Evolutionary conservation across 1,140 invertebrate genomes (phyloP).

Genomic region (Bombyx mandarina): DNA sequence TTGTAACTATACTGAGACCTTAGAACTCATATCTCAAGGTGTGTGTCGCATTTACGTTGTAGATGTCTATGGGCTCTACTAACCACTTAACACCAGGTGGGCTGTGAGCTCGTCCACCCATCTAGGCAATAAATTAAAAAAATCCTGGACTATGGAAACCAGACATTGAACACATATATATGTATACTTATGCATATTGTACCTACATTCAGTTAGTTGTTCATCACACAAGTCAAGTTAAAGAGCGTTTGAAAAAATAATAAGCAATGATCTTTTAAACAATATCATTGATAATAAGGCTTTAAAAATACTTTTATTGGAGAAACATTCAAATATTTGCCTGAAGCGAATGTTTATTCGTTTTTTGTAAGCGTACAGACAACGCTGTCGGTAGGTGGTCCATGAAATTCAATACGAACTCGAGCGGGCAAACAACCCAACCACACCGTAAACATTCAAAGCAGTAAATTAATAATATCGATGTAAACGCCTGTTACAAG

Average conservation of each 20-base stretch:
- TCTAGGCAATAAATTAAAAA: no score
- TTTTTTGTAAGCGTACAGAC: slow-evolving; percentile 11
- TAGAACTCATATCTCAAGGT: no score
- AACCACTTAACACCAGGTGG: no score
- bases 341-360: slow-evolving; percentile 1
- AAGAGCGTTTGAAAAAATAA: background rate
- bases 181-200: no score
- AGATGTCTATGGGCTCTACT: no score
- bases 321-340: background rate
- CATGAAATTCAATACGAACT: slow-evolving; percentile 14
- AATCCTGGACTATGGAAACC: no score
- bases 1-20: no score
- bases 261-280: background rate
- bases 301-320: background rate
- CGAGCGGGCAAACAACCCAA: slow-evolving; percentile 15
- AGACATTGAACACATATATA: no score
- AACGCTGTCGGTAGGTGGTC: slow-evolving; percentile 9
- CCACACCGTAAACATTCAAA: slow-evolving; percentile 7
- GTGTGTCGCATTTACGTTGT: no score
- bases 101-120: no score
- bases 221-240: background rate
- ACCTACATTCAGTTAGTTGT: background rate
- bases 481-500: slow-evolving; percentile 19
- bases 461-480: slow-evolving; percentile 20
- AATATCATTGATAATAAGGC: background rate